Evolutionary conservation across 2,888 invertebrate species (phyloP).

Genomic region (Uloborus plumipes): DNA sequence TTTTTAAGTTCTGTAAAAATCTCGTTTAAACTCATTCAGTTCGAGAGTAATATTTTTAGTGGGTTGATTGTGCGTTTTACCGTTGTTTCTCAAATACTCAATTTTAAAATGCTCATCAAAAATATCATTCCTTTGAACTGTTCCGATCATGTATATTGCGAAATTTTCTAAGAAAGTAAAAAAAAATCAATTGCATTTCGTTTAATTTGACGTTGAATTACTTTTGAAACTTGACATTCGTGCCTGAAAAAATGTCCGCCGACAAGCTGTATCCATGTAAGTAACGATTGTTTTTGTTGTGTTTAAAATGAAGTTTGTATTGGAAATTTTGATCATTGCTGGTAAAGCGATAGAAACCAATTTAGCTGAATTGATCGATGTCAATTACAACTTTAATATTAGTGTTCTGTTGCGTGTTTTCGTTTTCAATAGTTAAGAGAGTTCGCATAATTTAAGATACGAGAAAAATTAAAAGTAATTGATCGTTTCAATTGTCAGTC

Average conservation of each 20-base stretch:
- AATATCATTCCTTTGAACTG: not conserved
- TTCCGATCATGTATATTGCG: not conserved
- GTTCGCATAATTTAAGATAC: no score
- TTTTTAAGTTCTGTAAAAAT: slow-evolving; percentile 55
- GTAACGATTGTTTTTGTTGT: slow-evolving; percentile 51
- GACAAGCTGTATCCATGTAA: slow-evolving; percentile 62
- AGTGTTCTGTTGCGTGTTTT: no score
- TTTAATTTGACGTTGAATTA: slow-evolving; percentile 25
- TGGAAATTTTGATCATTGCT: no score
- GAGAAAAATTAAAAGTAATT: no score
- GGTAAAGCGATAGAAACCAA: no score
- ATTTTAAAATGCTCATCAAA: no score
- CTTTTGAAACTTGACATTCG: slow-evolving; percentile 35
- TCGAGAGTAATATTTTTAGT: slow-evolving; percentile 40
- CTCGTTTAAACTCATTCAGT: slow-evolving; percentile 58
- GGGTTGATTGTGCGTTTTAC: not conserved
- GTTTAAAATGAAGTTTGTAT: slow-evolving; percentile 2
- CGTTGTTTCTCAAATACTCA: not conserved
- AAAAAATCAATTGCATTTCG: slow-evolving; percentile 1
- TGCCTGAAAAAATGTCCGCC: slow-evolving; percentile 54
- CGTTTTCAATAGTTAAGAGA: no score
- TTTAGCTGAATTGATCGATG: no score
- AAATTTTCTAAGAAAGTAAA: not conserved
- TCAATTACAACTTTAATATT: no score
- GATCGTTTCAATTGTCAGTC: no score